These are phyloP conservation scores for Agapetus fuscipes DNA, from an alignment of 2,888 invertebrate genomes.

Conservation along the genomic window DNA sequence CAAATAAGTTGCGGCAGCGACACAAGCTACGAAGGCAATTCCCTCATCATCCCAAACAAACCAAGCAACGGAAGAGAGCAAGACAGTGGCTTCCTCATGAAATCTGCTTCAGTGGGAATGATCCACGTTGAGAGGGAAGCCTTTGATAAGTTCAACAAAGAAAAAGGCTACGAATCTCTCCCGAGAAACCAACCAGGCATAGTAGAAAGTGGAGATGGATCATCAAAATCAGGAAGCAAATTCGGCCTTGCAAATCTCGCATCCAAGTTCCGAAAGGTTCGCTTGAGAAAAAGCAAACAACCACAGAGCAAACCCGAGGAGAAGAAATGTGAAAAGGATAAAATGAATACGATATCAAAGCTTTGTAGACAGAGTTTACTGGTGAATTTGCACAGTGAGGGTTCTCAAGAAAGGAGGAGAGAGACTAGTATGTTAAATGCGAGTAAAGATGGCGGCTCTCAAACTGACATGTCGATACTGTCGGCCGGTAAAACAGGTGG, in stretches of 20 bases:
- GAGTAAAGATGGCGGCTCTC: constrained; percentile 12
- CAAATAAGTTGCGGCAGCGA: constrained; percentile 57
- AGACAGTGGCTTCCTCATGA: constrained; percentile 45
- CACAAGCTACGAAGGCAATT: constrained; percentile 33
- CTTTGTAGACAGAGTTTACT: constrained; percentile 68
- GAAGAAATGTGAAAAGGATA: constrained; percentile 28
- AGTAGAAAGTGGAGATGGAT: constrained; percentile 3
- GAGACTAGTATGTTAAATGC: not conserved
- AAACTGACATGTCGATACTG: constrained; percentile 18
- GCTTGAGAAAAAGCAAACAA: constrained; percentile 34
- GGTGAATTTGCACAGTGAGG: constrained; percentile 36
- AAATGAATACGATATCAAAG: constrained; percentile 54
- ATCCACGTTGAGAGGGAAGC: constrained; percentile 56
- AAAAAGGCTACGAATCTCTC: constrained; percentile 42
- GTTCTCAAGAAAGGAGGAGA: not conserved
- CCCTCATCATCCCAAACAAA: constrained; percentile 19
- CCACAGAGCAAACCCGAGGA: constrained; percentile 11
- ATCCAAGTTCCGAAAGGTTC: constrained; percentile 49
- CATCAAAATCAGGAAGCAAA: constrained; percentile 25
- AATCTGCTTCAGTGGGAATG: constrained; percentile 72
- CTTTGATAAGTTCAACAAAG: constrained; percentile 47
- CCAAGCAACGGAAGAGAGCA: constrained; percentile 25
- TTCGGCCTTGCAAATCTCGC: constrained; percentile 47
- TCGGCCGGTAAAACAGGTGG: constrained; percentile 20
- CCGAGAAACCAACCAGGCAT: constrained; percentile 29